These are phyloP conservation scores for Caenorhabditis macrosperma DNA, from an alignment of 2,888 invertebrate species.

Conservation along the genomic window DNA sequence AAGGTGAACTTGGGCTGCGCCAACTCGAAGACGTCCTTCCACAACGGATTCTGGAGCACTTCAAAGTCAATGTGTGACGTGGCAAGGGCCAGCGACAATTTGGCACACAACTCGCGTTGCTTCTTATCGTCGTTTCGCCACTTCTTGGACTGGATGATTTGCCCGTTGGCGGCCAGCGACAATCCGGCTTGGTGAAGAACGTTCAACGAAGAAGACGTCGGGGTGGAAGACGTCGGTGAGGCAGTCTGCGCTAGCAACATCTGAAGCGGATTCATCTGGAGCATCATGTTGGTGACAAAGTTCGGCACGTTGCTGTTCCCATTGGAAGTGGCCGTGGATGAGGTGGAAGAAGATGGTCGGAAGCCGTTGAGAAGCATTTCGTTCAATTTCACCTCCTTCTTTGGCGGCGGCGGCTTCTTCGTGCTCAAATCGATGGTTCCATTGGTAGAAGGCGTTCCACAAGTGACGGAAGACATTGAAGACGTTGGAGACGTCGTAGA, in stretches of 20 bases:
- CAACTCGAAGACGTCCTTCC: conserved; percentile 73
- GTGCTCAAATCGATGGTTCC: conserved; percentile 32
- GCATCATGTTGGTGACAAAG: conserved; percentile 58
- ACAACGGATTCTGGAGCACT: conserved; percentile 66
- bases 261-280: conserved; percentile 63
- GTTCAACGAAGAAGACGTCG: conserved; percentile 26
- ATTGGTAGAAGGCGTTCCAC: conserved; percentile 16
- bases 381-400: conserved; percentile 46
- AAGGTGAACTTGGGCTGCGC: conserved; percentile 75
- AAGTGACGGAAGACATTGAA: conserved; percentile 18
- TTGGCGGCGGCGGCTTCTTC: conserved; percentile 22
- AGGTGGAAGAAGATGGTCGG: conserved; percentile 38
- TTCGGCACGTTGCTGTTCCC: conserved; percentile 39
- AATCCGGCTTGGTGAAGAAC: conserved; percentile 65
- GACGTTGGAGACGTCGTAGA: conserved; percentile 6
- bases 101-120: conserved; percentile 64
- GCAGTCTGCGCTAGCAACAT: conserved; percentile 51
- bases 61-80: conserved; percentile 62
- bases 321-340: conserved; percentile 22
- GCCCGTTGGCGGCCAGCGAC: conserved; percentile 58
- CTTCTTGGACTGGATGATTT: conserved; percentile 69
- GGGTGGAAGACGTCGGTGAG: conserved; percentile 2
- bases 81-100: conserved; percentile 59
- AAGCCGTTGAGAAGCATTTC: conserved; percentile 38
- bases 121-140: conserved; percentile 75